Evolutionary conservation across 35 echinoderm and acorn worm genomes (phyloP).

Genomic region (Strongylocentrotus purpuratus): DNA sequence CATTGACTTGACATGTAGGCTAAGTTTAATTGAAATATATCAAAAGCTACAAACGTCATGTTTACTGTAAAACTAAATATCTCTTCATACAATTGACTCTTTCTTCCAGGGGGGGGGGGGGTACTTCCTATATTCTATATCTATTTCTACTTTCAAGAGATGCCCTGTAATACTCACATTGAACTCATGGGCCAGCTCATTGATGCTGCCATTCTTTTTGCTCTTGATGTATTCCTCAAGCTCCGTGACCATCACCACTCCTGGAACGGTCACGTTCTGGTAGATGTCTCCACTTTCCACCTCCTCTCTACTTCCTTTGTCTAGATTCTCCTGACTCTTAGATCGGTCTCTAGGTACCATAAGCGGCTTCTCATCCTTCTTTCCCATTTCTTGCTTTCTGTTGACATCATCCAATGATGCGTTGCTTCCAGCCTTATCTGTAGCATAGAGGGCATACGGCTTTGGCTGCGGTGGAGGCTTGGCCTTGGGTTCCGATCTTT

Average conservation of each 20-base stretch:
- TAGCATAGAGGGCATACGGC: neutral
- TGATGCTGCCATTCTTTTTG: neutral
- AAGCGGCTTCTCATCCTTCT: neutral
- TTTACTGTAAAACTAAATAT: neutral
- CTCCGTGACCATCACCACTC: neutral
- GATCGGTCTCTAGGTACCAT: neutral
- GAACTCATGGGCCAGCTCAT: conserved; percentile 17
- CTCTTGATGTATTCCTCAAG: conserved; percentile 20
- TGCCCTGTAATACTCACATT: neutral
- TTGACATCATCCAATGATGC: neutral
- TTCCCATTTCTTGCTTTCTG: neutral
- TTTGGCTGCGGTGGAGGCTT: neutral
- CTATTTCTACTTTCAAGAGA: neutral
- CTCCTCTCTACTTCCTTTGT: neutral
- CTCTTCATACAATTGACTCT: neutral
- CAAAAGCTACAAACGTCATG: neutral
- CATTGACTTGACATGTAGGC: neutral
- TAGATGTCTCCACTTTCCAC: neutral
- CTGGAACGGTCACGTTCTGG: neutral
- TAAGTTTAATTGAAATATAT: no score
- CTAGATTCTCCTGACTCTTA: neutral
- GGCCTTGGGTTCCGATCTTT: neutral
- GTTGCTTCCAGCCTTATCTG: neutral
- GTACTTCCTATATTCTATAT: neutral
- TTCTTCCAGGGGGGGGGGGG: neutral